These are phyloP conservation scores for Thymelicus lineola DNA, from an alignment of 2,888 invertebrate species.

Conservation along the genomic window DNA sequence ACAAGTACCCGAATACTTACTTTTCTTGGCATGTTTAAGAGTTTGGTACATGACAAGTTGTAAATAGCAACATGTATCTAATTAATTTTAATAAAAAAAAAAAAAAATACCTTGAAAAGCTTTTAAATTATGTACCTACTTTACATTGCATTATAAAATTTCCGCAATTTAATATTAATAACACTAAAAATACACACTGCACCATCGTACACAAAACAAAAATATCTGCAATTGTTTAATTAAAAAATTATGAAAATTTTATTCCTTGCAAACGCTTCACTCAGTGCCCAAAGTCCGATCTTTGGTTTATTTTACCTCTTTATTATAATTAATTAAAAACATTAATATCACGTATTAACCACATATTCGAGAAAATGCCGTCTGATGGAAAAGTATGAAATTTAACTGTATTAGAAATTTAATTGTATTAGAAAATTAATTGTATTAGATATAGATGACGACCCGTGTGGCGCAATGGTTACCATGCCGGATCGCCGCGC, in stretches of 20 bases:
- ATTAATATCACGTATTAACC: constrained; percentile 21
- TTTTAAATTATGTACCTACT: background rate
- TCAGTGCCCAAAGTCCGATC: constrained; percentile 3
- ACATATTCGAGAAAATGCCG: background rate
- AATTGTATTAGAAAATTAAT: too few relatives aligned
- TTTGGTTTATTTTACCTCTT: constrained; percentile 3
- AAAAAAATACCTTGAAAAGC: background rate
- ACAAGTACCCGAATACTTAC: too few relatives aligned
- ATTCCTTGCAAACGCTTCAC: constrained; percentile 20
- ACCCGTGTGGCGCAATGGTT: too few relatives aligned
- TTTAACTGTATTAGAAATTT: too few relatives aligned
- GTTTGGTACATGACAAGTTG: too few relatives aligned
- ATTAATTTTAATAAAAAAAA: too few relatives aligned
- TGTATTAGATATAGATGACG: too few relatives aligned
- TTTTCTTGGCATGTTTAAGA: too few relatives aligned
- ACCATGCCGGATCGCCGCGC: too few relatives aligned
- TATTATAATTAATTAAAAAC: constrained; percentile 32
- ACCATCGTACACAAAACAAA: constrained; percentile 14
- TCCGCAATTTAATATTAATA: constrained; percentile 24
- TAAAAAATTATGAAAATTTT: constrained; percentile 32
- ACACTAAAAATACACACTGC: constrained; percentile 5
- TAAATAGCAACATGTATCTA: too few relatives aligned
- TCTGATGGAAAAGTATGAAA: too few relatives aligned
- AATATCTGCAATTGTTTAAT: constrained; percentile 10
- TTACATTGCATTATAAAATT: constrained; percentile 26